Base-by-base conservation (phyloP, 1,140 invertebrate genomes). In the Hyles euphorbiae region DNA sequence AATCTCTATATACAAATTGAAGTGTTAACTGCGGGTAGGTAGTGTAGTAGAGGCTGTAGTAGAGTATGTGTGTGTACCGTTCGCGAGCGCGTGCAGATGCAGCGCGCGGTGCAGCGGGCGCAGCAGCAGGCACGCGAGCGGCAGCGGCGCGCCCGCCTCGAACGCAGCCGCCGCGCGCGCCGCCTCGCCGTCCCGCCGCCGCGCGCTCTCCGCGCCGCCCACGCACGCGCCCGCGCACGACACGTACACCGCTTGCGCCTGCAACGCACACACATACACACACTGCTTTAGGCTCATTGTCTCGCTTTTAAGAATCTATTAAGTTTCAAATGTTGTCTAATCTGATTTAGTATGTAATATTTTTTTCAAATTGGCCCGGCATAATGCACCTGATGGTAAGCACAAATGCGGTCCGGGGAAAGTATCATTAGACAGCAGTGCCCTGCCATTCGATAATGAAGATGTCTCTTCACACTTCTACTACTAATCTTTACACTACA, bases 91-190 rank as follows among this genome's bases (percentile, higher is more conserved):
- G 77, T 94, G 93, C 84, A 98, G 98, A 84, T 98, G 96, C 36
- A 98, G 89, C 49, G 98, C 86, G 56, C 97, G 91, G 88, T 98
- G 96, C 48, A 97, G 90, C 44, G 98, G 97, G 77, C 97, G 97
- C 54, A 98, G 89, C 33, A 98, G 90, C 75, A 98, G 95, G 34
- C 94, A 93, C 10, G 95, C 95, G 44, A 98, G 90, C 52, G 97
- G 97, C 57, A 98, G 90, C 78, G 80, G 80, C 58, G 83, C 53
- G 49, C 58, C 32, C 52, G 53, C 47, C 58, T 87, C 82, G 68
- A 82, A 80, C 5, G 61, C 63, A 3, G 64, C 55, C 40, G 72
- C 74, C 53, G 67, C 69, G 22, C 66, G 65, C 48, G 62, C 69
- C 8, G 67, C 71, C n/a, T 48, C 63, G 3, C 57, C 66, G 9